Evolutionary conservation across 2,113 vertebrate species (phyloP).

Genomic region (Triplophysa rosa): DNA sequence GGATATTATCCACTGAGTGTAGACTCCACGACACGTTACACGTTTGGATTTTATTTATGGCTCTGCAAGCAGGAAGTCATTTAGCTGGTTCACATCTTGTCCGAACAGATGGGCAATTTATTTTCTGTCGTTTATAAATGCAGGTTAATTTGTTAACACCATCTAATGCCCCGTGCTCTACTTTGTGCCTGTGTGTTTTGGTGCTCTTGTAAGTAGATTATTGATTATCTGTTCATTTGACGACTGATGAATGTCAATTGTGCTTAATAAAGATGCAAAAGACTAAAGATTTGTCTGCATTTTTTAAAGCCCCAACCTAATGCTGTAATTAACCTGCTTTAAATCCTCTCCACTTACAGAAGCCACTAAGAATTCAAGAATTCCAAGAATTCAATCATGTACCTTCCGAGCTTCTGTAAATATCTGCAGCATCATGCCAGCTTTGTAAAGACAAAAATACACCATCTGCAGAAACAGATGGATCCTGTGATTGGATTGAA

Average conservation of each 20-base stretch:
- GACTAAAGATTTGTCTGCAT: constrained; percentile 5
- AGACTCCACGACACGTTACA: constrained; percentile 18
- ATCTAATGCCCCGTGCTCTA: constrained; percentile 8
- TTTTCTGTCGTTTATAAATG: constrained; percentile 28
- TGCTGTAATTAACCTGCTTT: background rate
- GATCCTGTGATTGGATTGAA: background rate
- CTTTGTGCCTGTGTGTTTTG: background rate
- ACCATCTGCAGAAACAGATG: constrained; percentile 5
- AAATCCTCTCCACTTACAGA: background rate
- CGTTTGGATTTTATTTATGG: constrained; percentile 64
- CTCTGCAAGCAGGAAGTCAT: constrained; percentile 27
- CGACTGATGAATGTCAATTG: background rate
- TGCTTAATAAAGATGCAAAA: background rate
- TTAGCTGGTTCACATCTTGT: constrained; percentile 47
- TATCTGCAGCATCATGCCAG: constrained; percentile 33
- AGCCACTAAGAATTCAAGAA: background rate
- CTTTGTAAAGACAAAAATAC: constrained; percentile 51
- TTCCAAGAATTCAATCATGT: constrained; percentile 38
- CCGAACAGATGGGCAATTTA: constrained; percentile 23
- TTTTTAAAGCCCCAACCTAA: background rate
- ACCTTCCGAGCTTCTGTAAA: constrained; percentile 12
- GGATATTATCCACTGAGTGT: constrained; percentile 56
- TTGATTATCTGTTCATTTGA: background rate
- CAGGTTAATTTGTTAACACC: constrained; percentile 48
- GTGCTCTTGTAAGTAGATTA: background rate